These are phyloP conservation scores for Lochmaea crataegi DNA, from an alignment of 2,888 invertebrate genomes.

Conservation along the genomic window DNA sequence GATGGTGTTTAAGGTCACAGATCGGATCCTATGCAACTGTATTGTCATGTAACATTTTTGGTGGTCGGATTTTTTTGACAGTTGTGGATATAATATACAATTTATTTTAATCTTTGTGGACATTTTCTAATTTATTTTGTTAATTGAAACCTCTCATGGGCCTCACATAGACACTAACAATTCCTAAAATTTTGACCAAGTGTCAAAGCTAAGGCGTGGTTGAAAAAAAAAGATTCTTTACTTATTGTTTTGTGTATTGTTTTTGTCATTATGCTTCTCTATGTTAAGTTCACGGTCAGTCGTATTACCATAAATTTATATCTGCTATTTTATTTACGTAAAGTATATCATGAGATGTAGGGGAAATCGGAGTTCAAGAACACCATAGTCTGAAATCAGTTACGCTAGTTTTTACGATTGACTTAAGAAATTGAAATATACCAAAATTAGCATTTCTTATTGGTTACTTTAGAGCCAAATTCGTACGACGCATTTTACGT, in stretches of 20 bases:
- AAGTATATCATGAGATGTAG: not conserved
- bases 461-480: not conserved
- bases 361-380: not conserved
- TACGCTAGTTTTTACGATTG: not conserved
- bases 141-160: not conserved
- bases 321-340: not conserved
- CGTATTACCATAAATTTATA: not conserved
- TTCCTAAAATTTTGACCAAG: not conserved
- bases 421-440: not conserved
- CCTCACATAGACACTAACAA: not conserved
- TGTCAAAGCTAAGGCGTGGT: conserved; percentile 11
- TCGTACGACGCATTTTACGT: not conserved
- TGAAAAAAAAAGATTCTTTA: not conserved
- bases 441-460: not conserved
- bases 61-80: no score
- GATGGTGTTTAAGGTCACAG: no score
- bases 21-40: no score
- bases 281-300: conserved; percentile 18
- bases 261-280: not conserved
- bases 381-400: not conserved
- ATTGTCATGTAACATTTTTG: no score
- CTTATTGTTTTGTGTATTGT: conserved; percentile 10
- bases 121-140: no score
- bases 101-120: no score
- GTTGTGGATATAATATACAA: no score